phyloP scores from a whole-genome alignment of 1,140 invertebrate species.

The Drosophila insularis region DNA sequence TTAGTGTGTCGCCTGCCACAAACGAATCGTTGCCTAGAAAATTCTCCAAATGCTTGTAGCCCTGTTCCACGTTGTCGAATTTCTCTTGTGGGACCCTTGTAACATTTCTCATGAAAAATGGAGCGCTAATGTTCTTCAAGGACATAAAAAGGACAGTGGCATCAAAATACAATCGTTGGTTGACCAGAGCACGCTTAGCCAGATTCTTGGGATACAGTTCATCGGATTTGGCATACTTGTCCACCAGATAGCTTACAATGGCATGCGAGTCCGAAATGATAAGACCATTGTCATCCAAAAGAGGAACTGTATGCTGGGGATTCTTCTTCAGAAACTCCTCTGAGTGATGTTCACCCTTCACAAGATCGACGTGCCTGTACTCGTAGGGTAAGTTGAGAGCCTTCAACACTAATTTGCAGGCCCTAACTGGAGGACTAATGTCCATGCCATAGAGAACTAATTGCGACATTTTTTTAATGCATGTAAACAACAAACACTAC shows the following conservation, averaged over 20 bases:
- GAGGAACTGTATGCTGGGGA: slow-evolving; percentile 77
- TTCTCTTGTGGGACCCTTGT: slow-evolving; percentile 56
- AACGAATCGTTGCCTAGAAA: slow-evolving; percentile 83
- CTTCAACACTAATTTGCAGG: slow-evolving; percentile 81
- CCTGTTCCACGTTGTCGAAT: slow-evolving; percentile 79
- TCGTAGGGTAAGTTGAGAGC: slow-evolving; percentile 82
- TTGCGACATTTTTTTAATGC: slow-evolving; percentile 48
- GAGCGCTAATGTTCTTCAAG: slow-evolving; percentile 51
- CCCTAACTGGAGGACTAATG: slow-evolving; percentile 83
- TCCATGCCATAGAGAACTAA: slow-evolving; percentile 64
- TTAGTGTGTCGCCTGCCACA: slow-evolving; percentile 84
- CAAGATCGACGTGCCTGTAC: slow-evolving; percentile 83
- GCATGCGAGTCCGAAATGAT: slow-evolving; percentile 73
- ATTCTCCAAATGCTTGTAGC: slow-evolving; percentile 84
- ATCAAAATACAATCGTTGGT: slow-evolving; percentile 85
- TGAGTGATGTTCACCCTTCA: slow-evolving; percentile 85
- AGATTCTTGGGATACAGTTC: slow-evolving; percentile 50
- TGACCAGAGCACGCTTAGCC: slow-evolving; percentile 82
- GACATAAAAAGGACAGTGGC: slow-evolving; percentile 83
- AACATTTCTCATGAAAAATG: slow-evolving; percentile 48
- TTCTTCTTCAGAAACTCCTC: slow-evolving; percentile 84
- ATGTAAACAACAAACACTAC: not conserved
- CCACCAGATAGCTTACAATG: slow-evolving; percentile 78
- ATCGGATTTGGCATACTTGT: slow-evolving; percentile 67
- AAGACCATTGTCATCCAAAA: slow-evolving; percentile 53